phyloP scores from a whole-genome alignment of 2,888 invertebrate genomes.

The Pseudococcus longispinus region DNA sequence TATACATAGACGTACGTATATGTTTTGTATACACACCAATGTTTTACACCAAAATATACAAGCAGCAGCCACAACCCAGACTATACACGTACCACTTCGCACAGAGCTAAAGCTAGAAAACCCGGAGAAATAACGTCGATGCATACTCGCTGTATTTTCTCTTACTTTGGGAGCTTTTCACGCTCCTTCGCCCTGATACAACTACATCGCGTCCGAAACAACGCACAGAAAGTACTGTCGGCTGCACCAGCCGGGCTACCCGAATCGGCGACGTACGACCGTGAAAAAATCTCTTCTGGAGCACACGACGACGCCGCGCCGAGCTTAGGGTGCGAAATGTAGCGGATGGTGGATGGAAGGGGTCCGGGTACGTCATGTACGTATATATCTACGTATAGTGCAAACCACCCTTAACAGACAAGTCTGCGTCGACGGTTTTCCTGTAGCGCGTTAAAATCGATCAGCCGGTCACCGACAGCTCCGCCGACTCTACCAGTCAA shows the following conservation, averaged over 20 bases:
- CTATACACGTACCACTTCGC: not conserved
- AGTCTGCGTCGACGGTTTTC: conserved; percentile 24
- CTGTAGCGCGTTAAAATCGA: conserved; percentile 2
- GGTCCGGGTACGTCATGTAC: not conserved
- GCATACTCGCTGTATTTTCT: not conserved
- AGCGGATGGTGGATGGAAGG: not conserved
- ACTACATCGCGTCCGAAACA: no score
- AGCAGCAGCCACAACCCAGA: not conserved
- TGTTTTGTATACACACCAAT: not conserved
- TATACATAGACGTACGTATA: not conserved
- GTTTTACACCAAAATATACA: not conserved
- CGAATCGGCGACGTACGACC: not conserved
- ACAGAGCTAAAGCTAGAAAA: not conserved
- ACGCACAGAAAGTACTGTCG: not conserved
- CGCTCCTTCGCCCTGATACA: no score
- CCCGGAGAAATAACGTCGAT: not conserved
- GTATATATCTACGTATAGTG: not conserved
- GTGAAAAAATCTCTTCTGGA: not conserved
- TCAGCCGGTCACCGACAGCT: conserved; percentile 35
- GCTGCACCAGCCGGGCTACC: not conserved
- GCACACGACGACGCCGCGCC: not conserved
- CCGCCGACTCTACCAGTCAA: conserved; percentile 13
- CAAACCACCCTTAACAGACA: conserved; percentile 26
- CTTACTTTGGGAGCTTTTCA: no score
- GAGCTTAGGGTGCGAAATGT: not conserved